phyloP scores from a whole-genome alignment of 1,140 invertebrate genomes.

The Drosophila equinoxialis region DNA sequence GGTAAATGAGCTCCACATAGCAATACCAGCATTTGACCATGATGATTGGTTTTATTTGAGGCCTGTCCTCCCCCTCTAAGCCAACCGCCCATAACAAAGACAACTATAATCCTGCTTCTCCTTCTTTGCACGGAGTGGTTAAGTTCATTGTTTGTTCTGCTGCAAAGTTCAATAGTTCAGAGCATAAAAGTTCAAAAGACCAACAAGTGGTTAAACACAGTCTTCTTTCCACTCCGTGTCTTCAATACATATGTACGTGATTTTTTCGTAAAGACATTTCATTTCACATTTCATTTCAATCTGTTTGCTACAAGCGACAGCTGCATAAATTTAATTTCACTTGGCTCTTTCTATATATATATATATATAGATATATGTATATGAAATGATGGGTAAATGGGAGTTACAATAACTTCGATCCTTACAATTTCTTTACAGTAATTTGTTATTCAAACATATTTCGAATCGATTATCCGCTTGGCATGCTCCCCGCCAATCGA shows the following conservation, averaged over 20 bases:
- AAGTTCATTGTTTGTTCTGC: constrained; percentile 65
- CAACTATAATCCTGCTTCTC: background rate
- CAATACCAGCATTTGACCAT: constrained; percentile 34
- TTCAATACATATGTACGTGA: constrained; percentile 21
- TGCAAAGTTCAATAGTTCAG: constrained; percentile 70
- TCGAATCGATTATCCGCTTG: constrained; percentile 77
- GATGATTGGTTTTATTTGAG: constrained; percentile 44
- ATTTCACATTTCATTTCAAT: constrained; percentile 27
- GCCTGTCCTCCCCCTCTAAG: background rate
- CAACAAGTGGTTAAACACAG: constrained; percentile 68
- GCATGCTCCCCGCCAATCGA: constrained; percentile 73
- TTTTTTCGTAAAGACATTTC: constrained; percentile 22
- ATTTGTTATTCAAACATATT: constrained; percentile 82
- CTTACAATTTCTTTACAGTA: constrained; percentile 69
- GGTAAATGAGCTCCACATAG: constrained; percentile 1
- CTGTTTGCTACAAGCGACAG: constrained; percentile 35
- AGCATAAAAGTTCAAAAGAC: constrained; percentile 54
- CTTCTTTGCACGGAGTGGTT: constrained; percentile 2
- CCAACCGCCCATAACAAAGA: background rate
- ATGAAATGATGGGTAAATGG: constrained; percentile 42
- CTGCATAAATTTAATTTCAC: constrained; percentile 67
- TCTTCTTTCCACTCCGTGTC: constrained; percentile 20
- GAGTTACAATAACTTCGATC: constrained; percentile 67
- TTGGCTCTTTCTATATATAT: constrained; percentile 1
- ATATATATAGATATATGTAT: background rate